These are phyloP conservation scores for Dendroctonus valens DNA, from an alignment of 1,140 invertebrate species.

Conservation along the genomic window DNA sequence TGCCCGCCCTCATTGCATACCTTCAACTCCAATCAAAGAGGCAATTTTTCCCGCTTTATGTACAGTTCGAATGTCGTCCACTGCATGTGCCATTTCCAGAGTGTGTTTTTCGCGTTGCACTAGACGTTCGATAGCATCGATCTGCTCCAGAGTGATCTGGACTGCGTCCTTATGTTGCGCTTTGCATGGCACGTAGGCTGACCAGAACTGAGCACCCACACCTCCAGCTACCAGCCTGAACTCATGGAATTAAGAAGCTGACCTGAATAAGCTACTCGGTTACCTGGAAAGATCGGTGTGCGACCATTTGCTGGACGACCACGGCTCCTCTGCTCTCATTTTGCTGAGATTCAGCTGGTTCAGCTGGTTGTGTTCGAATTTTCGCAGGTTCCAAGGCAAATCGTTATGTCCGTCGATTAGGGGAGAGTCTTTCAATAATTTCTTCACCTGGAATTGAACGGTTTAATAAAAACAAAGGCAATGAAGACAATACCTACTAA, in stretches of 20 bases:
- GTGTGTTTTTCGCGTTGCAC: slow-evolving; percentile 72
- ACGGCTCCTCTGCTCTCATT: slow-evolving; percentile 71
- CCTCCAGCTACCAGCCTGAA: slow-evolving; percentile 70
- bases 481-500: slow-evolving; percentile 15
- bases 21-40: slow-evolving; percentile 72
- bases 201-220: slow-evolving; percentile 81
- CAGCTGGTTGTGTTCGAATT: slow-evolving; percentile 79
- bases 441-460: slow-evolving; percentile 32
- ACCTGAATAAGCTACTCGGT: not conserved
- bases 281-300: slow-evolving; percentile 80
- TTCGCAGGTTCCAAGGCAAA: slow-evolving; percentile 80
- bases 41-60: slow-evolving; percentile 74
- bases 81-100: slow-evolving; percentile 68
- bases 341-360: slow-evolving; percentile 74
- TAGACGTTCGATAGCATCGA: slow-evolving; percentile 84
- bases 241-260: not conserved
- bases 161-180: slow-evolving; percentile 81
- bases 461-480: not conserved
- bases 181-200: slow-evolving; percentile 81
- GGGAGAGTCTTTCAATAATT: slow-evolving; percentile 60
- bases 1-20: slow-evolving; percentile 15
- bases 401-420: slow-evolving; percentile 81
- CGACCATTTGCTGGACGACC: slow-evolving; percentile 77
- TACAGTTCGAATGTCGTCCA: slow-evolving; percentile 71
- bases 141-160: slow-evolving; percentile 81